phyloP scores from a whole-genome alignment of 2,797 vertebrate genomes.

The Spinus pinus region DNA sequence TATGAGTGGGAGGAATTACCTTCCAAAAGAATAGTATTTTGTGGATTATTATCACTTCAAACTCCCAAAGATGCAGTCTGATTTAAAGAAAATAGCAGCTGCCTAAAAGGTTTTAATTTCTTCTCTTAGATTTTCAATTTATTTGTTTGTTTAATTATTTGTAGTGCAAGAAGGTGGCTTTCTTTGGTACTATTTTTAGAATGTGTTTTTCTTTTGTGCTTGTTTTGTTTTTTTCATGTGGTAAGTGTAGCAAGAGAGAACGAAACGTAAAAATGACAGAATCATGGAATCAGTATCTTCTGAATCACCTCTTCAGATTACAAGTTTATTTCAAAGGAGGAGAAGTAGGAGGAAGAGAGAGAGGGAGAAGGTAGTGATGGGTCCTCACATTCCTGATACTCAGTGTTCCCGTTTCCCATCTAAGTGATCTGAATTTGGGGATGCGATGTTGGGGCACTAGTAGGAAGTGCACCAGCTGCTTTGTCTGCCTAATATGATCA shows the following conservation, averaged over 20 bases:
- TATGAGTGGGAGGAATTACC: not conserved
- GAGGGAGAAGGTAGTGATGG: not conserved
- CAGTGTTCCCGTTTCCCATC: not conserved
- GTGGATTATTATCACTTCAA: not conserved
- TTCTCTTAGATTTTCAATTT: not conserved
- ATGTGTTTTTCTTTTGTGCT: not conserved
- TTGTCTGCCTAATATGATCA: not conserved
- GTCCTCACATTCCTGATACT: not conserved
- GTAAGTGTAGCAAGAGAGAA: not conserved
- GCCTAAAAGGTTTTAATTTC: not conserved
- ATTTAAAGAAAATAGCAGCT: not conserved
- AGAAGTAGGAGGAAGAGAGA: not conserved
- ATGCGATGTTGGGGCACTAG: accelerated
- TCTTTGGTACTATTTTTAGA: not conserved
- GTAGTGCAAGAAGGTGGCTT: not conserved
- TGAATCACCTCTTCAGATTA: not conserved
- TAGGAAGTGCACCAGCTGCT: not conserved
- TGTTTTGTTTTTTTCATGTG: not conserved
- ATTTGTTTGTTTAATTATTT: not conserved
- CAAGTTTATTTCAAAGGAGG: not conserved
- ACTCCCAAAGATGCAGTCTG: not conserved
- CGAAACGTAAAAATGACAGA: not conserved
- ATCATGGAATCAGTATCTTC: not conserved
- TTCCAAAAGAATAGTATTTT: not conserved
- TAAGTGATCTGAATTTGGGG: not conserved